phyloP scores from a whole-genome alignment of 2,113 vertebrate species.

The Leucopternis melanops region DNA sequence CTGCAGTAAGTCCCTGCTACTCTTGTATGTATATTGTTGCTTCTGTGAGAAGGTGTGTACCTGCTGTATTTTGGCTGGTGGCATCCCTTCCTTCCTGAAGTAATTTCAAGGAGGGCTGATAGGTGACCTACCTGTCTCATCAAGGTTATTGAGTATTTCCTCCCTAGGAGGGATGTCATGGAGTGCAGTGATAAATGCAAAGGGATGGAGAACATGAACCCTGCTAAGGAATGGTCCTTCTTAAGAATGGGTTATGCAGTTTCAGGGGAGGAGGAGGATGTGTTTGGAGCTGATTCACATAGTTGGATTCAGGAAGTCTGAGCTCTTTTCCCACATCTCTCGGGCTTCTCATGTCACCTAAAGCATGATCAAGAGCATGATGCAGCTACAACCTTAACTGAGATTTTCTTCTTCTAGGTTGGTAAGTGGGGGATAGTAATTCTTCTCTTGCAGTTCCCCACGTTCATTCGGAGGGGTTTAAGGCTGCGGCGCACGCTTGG shows the following conservation, averaged over 20 bases:
- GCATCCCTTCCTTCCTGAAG: neutral
- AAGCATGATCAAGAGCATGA: neutral
- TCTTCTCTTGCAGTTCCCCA: neutral
- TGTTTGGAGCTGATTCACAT: neutral
- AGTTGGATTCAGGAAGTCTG: neutral
- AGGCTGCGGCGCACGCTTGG: neutral
- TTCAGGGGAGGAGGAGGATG: neutral
- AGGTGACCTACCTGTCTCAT: neutral
- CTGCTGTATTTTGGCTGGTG: neutral
- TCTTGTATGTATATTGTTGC: neutral
- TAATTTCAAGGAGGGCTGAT: neutral
- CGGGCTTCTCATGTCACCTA: neutral
- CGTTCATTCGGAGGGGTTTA: neutral
- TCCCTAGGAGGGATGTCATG: neutral
- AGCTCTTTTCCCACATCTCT: neutral
- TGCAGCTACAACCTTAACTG: neutral
- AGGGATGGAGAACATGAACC: neutral
- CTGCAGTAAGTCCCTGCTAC: neutral
- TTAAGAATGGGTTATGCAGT: neutral
- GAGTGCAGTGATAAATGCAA: neutral
- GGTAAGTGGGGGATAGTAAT: neutral
- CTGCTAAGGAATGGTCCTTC: neutral
- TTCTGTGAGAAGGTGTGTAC: neutral
- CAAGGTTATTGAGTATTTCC: neutral
- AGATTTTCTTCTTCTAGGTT: neutral